Evolutionary conservation across 2,888 invertebrate species (phyloP).

Genomic region (Odontothrips loti): DNA sequence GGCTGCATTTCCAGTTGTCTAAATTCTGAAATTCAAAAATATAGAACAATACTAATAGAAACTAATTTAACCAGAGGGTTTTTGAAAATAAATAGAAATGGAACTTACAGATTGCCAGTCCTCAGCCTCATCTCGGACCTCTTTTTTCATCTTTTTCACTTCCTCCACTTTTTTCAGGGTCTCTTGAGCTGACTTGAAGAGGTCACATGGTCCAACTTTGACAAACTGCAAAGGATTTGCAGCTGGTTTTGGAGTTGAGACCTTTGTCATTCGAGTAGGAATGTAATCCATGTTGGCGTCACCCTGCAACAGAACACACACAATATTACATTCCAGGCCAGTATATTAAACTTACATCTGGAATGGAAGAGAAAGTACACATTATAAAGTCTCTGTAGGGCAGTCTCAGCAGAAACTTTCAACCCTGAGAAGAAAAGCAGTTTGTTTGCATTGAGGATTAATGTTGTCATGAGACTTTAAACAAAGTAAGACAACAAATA

Average conservation of each 20-base stretch:
- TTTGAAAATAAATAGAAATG: constrained; percentile 24
- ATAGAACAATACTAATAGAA: constrained; percentile 24
- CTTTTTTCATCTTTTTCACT: constrained; percentile 75
- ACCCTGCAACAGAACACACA: not conserved
- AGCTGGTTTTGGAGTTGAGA: constrained; percentile 77
- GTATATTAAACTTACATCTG: too few species aligned
- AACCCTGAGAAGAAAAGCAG: too few species aligned
- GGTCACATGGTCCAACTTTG: constrained; percentile 80
- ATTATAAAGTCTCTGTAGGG: too few species aligned
- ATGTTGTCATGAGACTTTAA: too few species aligned
- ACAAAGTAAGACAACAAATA: too few species aligned
- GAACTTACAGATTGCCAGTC: constrained; percentile 84
- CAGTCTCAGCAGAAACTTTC: too few species aligned
- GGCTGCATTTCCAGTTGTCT: constrained; percentile 89
- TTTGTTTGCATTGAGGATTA: too few species aligned
- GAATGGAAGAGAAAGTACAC: too few species aligned
- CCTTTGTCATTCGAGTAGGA: constrained; percentile 55
- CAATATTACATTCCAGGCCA: too few species aligned
- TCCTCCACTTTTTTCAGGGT: constrained; percentile 80
- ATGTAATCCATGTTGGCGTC: constrained; percentile 15
- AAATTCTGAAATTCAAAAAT: constrained; percentile 64
- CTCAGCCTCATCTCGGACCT: constrained; percentile 76
- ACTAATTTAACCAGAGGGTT: not conserved
- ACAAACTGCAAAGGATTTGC: constrained; percentile 85
- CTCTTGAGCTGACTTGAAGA: constrained; percentile 78